phyloP scores from a whole-genome alignment of 2,888 invertebrate species.

The Oeneis ivallda region DNA sequence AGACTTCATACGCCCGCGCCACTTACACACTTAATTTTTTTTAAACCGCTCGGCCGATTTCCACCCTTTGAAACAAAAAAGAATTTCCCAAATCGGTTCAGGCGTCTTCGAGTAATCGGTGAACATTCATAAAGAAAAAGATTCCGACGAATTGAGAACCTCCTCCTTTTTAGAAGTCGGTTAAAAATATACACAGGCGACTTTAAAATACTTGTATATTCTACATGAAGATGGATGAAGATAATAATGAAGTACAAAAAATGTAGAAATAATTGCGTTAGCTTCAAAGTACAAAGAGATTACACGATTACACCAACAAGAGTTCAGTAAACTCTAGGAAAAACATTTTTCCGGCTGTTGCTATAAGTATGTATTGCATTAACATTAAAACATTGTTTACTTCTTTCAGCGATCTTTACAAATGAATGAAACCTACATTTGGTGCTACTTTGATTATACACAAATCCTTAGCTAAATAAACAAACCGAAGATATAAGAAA shows the following conservation, averaged over 20 bases:
- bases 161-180: too few species aligned
- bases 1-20: too few species aligned
- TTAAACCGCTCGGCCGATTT: too few species aligned
- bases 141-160: too few species aligned
- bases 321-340: conserved; percentile 33
- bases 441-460: background rate
- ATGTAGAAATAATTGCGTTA: conserved; percentile 1
- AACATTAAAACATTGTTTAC: background rate
- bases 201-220: background rate
- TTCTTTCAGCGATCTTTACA: background rate
- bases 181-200: too few species aligned
- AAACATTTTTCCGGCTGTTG: conserved; percentile 23
- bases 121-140: too few species aligned
- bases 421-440: background rate
- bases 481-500: too few species aligned
- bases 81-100: too few species aligned
- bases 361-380: conserved; percentile 9
- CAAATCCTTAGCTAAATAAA: background rate
- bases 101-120: too few species aligned
- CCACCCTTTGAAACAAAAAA: too few species aligned
- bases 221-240: background rate
- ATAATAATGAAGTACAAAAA: background rate
- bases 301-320: conserved; percentile 10
- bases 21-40: too few species aligned
- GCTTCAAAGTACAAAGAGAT: conserved; percentile 4